A percentile compares a stretch with the other conserved stretches of the same genome.
Evolutionary conservation across 2,113 vertebrate genomes (phyloP).

Genomic region (Microcebus griseorufus): DNA sequence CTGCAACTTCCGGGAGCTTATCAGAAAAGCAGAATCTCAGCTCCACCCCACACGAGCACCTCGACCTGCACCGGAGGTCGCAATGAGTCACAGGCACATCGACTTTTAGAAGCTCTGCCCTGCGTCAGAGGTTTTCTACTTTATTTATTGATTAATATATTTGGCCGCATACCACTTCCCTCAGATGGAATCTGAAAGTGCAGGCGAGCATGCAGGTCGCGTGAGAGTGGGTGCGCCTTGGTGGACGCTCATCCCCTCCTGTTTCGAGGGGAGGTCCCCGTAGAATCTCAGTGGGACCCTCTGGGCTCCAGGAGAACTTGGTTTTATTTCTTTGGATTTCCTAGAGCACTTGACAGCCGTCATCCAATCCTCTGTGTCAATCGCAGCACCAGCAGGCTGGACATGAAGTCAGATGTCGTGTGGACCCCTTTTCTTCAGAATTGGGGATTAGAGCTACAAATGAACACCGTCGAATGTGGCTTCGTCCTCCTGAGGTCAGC

Average conservation of each 20-base stretch:
- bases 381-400: neutral
- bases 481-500: neutral
- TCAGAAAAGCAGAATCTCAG: neutral
- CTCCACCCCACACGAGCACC: neutral
- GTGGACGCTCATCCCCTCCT: neutral
- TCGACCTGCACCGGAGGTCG: neutral
- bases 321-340: neutral
- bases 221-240: neutral
- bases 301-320: neutral
- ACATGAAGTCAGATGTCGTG: too few relatives aligned
- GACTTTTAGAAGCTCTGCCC: neutral
- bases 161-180: neutral
- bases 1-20: too few relatives aligned
- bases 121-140: neutral
- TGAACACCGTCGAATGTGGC: neutral
- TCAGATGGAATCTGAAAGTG: neutral
- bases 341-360: accelerated
- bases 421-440: neutral
- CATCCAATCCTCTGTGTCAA: too few relatives aligned
- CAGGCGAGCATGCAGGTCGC: neutral
- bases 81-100: accelerated
- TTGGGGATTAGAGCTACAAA: neutral
- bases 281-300: neutral
- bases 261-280: accelerated
- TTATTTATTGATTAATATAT: neutral